Base-by-base conservation (phyloP, 2,113 vertebrate genomes). In the Salvator merianae region DNA sequence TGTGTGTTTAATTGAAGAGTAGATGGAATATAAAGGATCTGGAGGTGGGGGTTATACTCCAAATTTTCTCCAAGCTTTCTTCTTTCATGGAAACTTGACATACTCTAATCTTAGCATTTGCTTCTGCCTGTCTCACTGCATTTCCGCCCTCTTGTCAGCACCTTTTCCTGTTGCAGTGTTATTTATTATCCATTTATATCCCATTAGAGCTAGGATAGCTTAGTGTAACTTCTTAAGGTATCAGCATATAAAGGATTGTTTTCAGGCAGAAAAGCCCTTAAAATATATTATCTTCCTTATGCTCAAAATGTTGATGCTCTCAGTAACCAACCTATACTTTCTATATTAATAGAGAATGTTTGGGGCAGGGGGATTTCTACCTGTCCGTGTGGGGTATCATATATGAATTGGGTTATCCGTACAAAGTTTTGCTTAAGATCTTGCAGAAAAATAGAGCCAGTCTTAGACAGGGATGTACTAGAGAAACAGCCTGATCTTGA, bases 121-220 rank as follows among this genome's bases (percentile, higher is more conserved):
- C 79, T 83, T 77, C 34, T 18, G 2, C 84, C 69, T 82, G 84
- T 53, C 1, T 0, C 20, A 68, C 69, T 9, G 43, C 84, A 80
- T 84, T 79, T 1, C 50, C 63, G 62, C 36, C 55, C 84, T 89
- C 81, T 9, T 87, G 73, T 30, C 75, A 90, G 47, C 24, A 92
- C 32, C 70, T 5, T 47, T 1, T 85, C 65, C 86, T 90, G 72
- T 85, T 82, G 83, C 72, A 84, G 69, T 78, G 65, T 71, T 72
- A 69, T 32, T 79, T 47, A 85, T 74, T 26, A 38, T 78, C 77
- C 65, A 82, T 69, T 85, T 40, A 55, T 80, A 34, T 55, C 10
- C 70, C 32, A 30, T 73, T 34, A 81, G 69, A 40, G 7, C 28
- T 38, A 81, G 79, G 34, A 72, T 20, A 34, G 22, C 14, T 59